A percentile compares a stretch with the other conserved stretches of the same genome.
phyloP scores from a whole-genome alignment of 2,113 vertebrate species.

The Panthera leo region DNA sequence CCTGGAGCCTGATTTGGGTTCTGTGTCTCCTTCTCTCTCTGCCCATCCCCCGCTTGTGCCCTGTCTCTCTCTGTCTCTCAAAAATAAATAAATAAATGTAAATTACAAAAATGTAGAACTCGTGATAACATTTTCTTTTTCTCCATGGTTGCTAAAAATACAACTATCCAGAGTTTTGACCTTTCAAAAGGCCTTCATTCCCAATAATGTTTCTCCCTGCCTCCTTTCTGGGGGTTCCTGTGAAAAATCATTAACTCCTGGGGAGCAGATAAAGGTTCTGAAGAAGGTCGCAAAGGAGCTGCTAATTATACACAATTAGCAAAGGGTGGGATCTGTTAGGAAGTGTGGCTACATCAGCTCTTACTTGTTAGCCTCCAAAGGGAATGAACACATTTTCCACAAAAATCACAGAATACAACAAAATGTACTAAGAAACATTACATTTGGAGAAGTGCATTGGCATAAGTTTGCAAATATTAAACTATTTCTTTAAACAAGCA shows the following conservation, averaged over 20 bases:
- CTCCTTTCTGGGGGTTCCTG: neutral
- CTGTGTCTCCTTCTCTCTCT: no score
- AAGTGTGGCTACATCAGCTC: neutral
- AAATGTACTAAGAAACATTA: neutral
- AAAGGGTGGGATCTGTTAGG: neutral
- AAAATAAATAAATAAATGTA: no score
- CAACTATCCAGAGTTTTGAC: neutral
- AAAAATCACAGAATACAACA: neutral
- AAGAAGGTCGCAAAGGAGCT: neutral
- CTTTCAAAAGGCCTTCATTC: neutral
- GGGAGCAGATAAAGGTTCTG: neutral
- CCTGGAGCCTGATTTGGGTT: no score
- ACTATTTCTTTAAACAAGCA: neutral
- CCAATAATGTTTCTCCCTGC: neutral
- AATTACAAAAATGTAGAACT: neutral
- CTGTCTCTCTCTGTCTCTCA: no score
- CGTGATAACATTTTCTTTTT: neutral
- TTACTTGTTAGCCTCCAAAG: neutral
- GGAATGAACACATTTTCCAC: neutral
- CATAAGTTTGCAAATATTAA: neutral
- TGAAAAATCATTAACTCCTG: neutral
- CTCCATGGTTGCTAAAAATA: neutral
- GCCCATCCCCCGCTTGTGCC: no score
- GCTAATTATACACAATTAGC: constrained; percentile 48
- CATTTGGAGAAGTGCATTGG: neutral